Base-by-base conservation (phyloP, 2,797 vertebrate genomes). In the Malacoraja senta region DNA sequence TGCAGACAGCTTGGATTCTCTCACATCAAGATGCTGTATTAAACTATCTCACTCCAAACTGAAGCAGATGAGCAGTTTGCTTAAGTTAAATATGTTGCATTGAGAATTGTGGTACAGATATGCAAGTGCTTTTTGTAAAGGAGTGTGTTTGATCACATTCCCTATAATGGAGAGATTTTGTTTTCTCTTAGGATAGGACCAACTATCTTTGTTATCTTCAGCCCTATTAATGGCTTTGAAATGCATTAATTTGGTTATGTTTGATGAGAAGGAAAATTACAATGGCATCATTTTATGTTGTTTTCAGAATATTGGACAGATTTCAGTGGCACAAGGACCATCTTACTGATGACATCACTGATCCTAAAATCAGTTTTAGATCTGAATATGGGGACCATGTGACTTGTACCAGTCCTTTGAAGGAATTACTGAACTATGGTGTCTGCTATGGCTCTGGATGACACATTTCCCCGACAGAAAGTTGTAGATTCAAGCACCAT, bases 321-420 rank as follows among this genome's bases (percentile, higher is more conserved):
- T 61, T 86, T 86, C 6, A 61, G 58, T 13, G 29, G 7, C 29
- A 68, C 15, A 35, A 32, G 61, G 29, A 65, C 1, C 15, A 88
- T 29, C 84, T 88, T 32, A 88, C 8, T 8, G n/a, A 32, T 68
- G 63, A 32, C 7, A 32, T n/a, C 61, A 88, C 63, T 35, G n/a
- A 88, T 88, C 84, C 61, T 35, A 86, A 12, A 84, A 86, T 86
- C 58, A n/a, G 29, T 15, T 86, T 86, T 63, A 17, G 83, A 86
- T 63, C 58, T 61, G 61, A 86, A 86, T 32, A 61, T 88, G 84
- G 63, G 84, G 84, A 88, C 63, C 63, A 88, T 32, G 15, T 88
- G 61, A 35, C n/a, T 3, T 9, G 26, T 6, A 10, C 35, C 29
- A 88, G 35, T 88, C 84, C 84, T 65, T 19, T 15, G 3, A 68